phyloP scores from a whole-genome alignment of 2,797 vertebrate species.

The Coreius guichenoti region DNA sequence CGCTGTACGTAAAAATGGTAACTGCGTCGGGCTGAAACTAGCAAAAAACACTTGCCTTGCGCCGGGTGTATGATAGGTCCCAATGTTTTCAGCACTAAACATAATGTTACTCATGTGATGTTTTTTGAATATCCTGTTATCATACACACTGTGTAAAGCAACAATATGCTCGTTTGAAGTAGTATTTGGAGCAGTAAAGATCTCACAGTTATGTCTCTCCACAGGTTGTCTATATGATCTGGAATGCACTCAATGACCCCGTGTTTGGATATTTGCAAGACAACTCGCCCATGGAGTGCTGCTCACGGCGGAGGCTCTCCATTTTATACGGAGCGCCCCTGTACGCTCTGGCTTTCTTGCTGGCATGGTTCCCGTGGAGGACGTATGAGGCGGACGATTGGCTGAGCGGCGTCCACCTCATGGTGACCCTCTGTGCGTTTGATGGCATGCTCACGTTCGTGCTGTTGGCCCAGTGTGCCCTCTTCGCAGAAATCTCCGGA shows the following conservation, averaged over 20 bases:
- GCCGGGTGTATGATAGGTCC: too few relatives aligned
- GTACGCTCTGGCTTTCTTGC: conserved; percentile 86
- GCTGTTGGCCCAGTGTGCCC: conserved; percentile 85
- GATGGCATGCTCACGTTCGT: conserved; percentile 87
- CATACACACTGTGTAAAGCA: not conserved
- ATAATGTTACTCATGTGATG: not conserved
- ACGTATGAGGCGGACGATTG: conserved; percentile 82
- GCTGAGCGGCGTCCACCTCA: conserved; percentile 86
- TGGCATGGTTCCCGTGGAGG: conserved; percentile 94
- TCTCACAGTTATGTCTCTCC: conserved; percentile 10
- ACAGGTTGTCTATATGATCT: conserved; percentile 90
- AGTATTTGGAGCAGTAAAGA: not conserved
- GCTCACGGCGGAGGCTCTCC: conserved; percentile 78
- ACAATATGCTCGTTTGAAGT: not conserved
- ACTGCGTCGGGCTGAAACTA: too few relatives aligned
- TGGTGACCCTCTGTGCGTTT: conserved; percentile 84
- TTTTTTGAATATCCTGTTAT: not conserved
- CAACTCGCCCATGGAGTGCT: conserved; percentile 79
- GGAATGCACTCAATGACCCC: conserved; percentile 90
- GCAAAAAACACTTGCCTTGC: too few relatives aligned
- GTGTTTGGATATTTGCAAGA: conserved; percentile 90
- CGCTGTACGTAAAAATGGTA: too few relatives aligned
- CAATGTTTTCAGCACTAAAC: not conserved
- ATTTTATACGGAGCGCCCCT: conserved; percentile 85
- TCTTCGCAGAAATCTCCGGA: conserved; percentile 85